Evolutionary conservation across 2,113 vertebrate genomes (phyloP).

Genomic region (Diadophis punctatus): DNA sequence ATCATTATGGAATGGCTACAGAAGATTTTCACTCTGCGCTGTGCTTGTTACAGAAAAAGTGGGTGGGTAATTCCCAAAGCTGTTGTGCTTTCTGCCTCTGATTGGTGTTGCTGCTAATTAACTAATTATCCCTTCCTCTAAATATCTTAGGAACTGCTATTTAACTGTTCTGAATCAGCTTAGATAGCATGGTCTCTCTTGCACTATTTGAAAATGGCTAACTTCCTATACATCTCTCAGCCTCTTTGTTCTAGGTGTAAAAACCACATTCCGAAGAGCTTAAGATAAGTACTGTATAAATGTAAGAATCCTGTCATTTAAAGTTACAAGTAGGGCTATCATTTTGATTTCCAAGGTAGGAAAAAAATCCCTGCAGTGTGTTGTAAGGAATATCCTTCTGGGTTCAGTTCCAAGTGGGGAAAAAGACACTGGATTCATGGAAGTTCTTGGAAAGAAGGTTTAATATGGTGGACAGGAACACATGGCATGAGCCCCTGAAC

Average conservation of each 20-base stretch:
- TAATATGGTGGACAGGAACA: no score
- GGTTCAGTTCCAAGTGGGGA: no score
- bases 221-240: neutral
- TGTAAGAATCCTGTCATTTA: neutral
- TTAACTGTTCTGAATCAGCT: conserved; percentile 23
- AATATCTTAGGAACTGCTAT: conserved; percentile 18
- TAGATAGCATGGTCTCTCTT: neutral
- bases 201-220: neutral
- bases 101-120: conserved; percentile 24
- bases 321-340: neutral
- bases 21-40: neutral
- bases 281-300: neutral
- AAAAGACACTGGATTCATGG: no score
- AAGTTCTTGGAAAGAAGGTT: no score
- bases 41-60: neutral
- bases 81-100: conserved; percentile 6
- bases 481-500: no score
- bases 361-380: neutral
- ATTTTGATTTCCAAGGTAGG: neutral
- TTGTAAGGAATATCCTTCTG: no score
- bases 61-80: conserved; percentile 6
- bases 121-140: conserved; percentile 12
- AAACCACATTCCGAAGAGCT: neutral
- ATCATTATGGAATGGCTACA: neutral
- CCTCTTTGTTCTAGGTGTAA: neutral